Evolutionary conservation across 1,140 invertebrate genomes (phyloP).

Genomic region (Trypoxylus dichotomus): DNA sequence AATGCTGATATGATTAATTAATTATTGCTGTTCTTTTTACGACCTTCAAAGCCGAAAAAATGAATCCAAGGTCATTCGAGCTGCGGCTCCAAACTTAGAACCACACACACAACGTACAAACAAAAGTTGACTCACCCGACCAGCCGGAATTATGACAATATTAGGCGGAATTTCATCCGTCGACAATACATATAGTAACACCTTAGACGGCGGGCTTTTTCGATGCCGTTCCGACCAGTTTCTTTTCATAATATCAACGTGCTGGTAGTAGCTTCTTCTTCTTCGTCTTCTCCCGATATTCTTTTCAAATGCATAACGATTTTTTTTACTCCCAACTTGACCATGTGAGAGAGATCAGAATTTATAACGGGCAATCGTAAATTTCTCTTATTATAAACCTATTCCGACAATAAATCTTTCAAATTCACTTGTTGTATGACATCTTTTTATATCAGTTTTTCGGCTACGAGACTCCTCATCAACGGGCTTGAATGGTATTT

Average conservation of each 20-base stretch:
- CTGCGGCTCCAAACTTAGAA: too few relatives aligned
- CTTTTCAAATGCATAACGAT: background rate
- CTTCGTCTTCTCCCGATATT: too few relatives aligned
- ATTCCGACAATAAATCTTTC: slow-evolving; percentile 8
- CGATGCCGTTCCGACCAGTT: background rate
- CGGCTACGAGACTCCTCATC: background rate
- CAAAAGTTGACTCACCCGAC: slow-evolving; percentile 5
- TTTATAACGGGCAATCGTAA: background rate
- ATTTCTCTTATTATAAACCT: background rate
- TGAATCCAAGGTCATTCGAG: background rate
- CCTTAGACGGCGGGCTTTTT: background rate
- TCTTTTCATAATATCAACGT: background rate
- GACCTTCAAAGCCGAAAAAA: background rate
- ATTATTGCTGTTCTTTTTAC: too few relatives aligned
- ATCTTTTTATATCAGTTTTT: background rate
- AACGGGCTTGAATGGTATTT: background rate
- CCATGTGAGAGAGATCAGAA: background rate
- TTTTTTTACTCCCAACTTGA: background rate
- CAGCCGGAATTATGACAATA: slow-evolving; percentile 8
- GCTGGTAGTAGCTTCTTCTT: background rate
- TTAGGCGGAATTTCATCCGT: slow-evolving; percentile 9
- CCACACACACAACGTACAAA: background rate
- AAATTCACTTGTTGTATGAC: slow-evolving; percentile 5
- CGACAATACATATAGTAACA: background rate
- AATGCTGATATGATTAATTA: too few relatives aligned